phyloP scores from a whole-genome alignment of 2,888 invertebrate genomes.

The Dioctria rufipes region DNA sequence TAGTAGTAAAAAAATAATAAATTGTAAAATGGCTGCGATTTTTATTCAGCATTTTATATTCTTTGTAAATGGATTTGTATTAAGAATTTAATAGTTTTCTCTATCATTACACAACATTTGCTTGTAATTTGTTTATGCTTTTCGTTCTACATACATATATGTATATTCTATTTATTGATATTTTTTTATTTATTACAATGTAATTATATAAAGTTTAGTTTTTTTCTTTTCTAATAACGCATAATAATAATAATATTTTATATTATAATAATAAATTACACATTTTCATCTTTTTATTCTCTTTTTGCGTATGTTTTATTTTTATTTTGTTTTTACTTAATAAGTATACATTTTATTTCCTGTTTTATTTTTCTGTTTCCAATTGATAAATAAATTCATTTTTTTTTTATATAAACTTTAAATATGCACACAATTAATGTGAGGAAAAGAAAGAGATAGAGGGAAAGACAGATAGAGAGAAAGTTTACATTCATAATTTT shows the following conservation, averaged over 20 bases:
- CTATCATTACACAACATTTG: neutral
- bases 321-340: constrained; percentile 26
- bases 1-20: constrained; percentile 51
- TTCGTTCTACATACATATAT: neutral
- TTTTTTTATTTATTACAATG: constrained; percentile 1
- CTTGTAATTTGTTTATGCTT: neutral
- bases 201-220: constrained; percentile 14
- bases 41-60: constrained; percentile 14
- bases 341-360: constrained; percentile 41
- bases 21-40: constrained; percentile 37
- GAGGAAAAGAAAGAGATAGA: no score
- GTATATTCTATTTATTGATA: neutral
- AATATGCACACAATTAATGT: constrained; percentile 2
- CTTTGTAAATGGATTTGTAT: constrained; percentile 13
- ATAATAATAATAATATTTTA: constrained; percentile 10
- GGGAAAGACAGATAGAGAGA: neutral
- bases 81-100: neutral
- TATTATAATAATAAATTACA: constrained; percentile 42
- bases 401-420: constrained; percentile 13
- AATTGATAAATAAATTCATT: constrained; percentile 40
- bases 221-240: constrained; percentile 9
- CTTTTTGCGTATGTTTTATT: constrained; percentile 27
- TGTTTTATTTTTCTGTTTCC: constrained; percentile 23
- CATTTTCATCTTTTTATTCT: neutral
- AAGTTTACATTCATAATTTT: neutral